Conservation (phyloP, 2,113 vertebrate species). For the Semicossyphus pulcher region DNA sequence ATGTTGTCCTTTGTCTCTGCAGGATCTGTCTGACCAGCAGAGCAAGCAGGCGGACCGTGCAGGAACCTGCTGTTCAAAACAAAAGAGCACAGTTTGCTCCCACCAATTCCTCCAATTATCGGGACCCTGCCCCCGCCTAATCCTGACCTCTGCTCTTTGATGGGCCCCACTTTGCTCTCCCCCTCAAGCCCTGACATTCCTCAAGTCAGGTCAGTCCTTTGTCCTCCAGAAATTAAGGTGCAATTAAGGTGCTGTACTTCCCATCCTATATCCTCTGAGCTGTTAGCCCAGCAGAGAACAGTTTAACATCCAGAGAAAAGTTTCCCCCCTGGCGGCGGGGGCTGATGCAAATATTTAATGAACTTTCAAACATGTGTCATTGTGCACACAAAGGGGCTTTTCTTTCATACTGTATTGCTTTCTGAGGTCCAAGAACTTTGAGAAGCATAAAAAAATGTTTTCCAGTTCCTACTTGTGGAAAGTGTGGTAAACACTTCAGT, state of each 20-base stretch:
- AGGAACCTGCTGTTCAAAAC: conserved; percentile 83
- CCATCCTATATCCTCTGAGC: conserved; percentile 27
- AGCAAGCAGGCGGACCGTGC: conserved; percentile 80
- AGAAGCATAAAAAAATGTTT: conserved; percentile 44
- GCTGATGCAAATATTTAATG: conserved; percentile 18
- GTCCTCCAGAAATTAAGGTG: conserved; percentile 63
- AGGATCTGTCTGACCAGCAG: conserved; percentile 50
- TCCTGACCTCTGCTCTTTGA: conserved; percentile 81
- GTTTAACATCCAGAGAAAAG: conserved; percentile 4
- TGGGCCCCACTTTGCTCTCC: conserved; percentile 66
- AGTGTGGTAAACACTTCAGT: conserved; percentile 53
- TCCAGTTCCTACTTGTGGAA: conserved; percentile 60
- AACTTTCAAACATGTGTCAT: conserved; percentile 36
- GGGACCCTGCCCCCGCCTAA: conserved; percentile 76
- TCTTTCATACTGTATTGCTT: conserved; percentile 62
- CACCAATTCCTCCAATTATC: conserved; percentile 78
- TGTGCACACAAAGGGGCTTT: conserved; percentile 62
- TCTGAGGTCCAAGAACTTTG: conserved; percentile 44
- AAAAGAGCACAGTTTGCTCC: conserved; percentile 86
- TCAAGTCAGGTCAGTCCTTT: conserved; percentile 77
- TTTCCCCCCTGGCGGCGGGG: conserved; percentile 8
- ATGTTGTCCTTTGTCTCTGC: conserved; percentile 65
- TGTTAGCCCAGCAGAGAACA: conserved; percentile 12
- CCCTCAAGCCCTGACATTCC: conserved; percentile 76
- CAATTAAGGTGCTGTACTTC: conserved; percentile 56